Percentiles rank a stretch among this genome's conserved stretches.
These are phyloP conservation scores for Pteria penguin DNA, from an alignment of 2,888 invertebrate genomes.

Conservation along the genomic window DNA sequence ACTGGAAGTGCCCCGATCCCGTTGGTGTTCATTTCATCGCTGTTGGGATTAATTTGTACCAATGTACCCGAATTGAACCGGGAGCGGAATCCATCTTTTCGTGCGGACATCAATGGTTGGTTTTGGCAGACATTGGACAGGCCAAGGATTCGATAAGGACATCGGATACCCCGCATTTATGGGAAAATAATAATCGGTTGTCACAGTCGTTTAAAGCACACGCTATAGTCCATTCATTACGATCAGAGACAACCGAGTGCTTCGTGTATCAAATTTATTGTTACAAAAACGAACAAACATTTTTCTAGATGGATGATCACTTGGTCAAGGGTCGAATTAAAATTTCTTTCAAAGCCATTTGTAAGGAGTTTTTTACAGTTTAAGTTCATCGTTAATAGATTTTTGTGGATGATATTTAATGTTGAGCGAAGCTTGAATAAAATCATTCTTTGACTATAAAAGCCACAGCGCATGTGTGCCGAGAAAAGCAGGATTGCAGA, in stretches of 20 bases:
- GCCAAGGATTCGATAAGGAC: slow-evolving; percentile 1
- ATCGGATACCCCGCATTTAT: slow-evolving; percentile 20
- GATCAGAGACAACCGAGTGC: slow-evolving; percentile 12
- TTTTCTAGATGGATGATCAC: slow-evolving; percentile 22
- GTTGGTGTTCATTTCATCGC: too few species aligned
- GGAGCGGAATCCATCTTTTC: neutral
- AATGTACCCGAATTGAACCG: neutral
- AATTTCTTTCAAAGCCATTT: slow-evolving; percentile 26
- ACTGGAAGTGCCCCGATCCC: too few species aligned
- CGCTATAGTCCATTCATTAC: slow-evolving; percentile 28
- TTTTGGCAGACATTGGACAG: neutral
- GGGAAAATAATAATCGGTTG: slow-evolving; percentile 28
- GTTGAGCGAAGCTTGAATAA: neutral
- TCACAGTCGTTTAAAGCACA: slow-evolving; percentile 23
- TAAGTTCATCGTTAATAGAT: slow-evolving; percentile 8
- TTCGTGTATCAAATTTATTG: slow-evolving; percentile 5
- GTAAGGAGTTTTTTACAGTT: slow-evolving; percentile 12
- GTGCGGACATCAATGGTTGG: neutral
- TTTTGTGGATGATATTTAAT: neutral
- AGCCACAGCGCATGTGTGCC: neutral
- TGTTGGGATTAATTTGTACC: too few species aligned
- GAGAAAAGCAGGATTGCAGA: neutral
- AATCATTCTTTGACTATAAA: neutral
- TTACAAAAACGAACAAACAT: slow-evolving; percentile 18
- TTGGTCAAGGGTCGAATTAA: slow-evolving; percentile 18